Evolutionary conservation across 2,888 invertebrate genomes (phyloP), one percentile per base, ranked within the genome.

Genomic region (Drosophila atripex): DNA sequence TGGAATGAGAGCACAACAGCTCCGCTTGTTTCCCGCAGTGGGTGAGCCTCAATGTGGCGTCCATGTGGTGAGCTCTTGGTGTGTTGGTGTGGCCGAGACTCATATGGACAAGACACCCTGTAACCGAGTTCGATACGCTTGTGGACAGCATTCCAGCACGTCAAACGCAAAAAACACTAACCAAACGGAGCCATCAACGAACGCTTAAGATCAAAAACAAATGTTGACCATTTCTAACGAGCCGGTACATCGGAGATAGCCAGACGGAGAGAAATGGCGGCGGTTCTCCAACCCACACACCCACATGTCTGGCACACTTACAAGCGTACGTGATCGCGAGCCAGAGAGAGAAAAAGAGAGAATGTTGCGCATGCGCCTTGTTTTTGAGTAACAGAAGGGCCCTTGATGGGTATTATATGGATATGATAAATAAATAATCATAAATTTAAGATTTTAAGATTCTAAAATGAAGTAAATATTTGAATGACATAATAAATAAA

Each of bases 151-250:
- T 83, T 87, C 82, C 76, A 78, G 70, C 87, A 83, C 82, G 82
- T 68, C 79, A 83, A 79, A 66, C 70, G 83, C 59, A 74, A 66
- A 77, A 71, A 76, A 70, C 68, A 60, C 57, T 50, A 54, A 58
- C 69, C 54, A 28, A 45, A 32, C n/a, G n/a, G 14, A 64, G 23
- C 23, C 45, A 64, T 25, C 54, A 28, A 16, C 28, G 53, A 65
- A 47, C 53, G 54, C 45, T 66, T 71, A 53, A 86, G 79, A 86
- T 77, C 75, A 69, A 87, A 82, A 87, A 82, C 87, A 87, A 80
- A 80, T 85, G 87, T 87, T 82, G 86, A 87, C 87, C 85, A 74
- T 76, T 82, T 75, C 76, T 71, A 76, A 76, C 71, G 57, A 47
- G 47, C 61, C 21, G 25, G 46, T 59, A 68, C 54, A 59, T 45